Conservation (phyloP, 2,113 vertebrate species). For the Bubalus kerabau region DNA sequence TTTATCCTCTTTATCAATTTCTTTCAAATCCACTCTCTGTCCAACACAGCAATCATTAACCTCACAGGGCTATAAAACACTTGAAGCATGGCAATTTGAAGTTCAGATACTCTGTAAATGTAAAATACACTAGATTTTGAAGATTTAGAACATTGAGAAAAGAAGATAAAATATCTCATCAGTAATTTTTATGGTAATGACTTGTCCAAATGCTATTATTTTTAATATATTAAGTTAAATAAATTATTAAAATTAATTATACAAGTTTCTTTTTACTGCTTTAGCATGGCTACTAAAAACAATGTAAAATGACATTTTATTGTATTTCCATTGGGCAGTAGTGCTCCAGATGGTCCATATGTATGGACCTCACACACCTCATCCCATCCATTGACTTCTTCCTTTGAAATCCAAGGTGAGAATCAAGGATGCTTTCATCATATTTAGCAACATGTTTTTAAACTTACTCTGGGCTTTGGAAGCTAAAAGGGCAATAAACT, state of each 20-base stretch:
- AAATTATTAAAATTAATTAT: background rate
- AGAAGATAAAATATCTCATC: background rate
- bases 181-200: background rate
- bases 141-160: background rate
- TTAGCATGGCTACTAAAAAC: background rate
- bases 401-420: background rate
- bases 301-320: background rate
- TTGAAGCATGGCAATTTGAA: background rate
- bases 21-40: background rate
- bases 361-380: background rate
- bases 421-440: background rate
- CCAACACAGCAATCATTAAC: background rate
- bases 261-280: background rate
- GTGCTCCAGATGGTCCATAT: no score
- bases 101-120: background rate
- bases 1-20: background rate
- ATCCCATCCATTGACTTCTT: background rate
- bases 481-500: conserved; percentile 10
- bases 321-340: background rate
- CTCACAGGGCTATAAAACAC: background rate
- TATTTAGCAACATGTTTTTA: background rate
- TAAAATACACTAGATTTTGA: background rate
- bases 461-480: background rate
- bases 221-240: background rate
- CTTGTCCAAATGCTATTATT: background rate